A percentile compares a stretch with the other conserved stretches of the same genome.
Conservation (phyloP, 2,797 vertebrate species). For the Cephalopachus bancanus region DNA sequence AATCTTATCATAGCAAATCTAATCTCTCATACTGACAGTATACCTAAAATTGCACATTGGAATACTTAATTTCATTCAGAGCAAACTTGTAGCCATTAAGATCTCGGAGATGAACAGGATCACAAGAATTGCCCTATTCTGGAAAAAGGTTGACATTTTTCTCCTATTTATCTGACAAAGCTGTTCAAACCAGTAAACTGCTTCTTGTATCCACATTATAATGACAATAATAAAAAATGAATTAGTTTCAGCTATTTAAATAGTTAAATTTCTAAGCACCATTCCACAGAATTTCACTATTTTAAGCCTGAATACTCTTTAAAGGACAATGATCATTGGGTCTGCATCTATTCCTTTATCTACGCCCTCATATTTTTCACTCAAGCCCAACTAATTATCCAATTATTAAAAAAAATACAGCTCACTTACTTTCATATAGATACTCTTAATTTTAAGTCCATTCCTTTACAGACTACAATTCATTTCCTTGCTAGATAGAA, state of each 20-base stretch:
- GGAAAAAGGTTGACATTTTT: neutral
- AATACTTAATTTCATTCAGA: neutral
- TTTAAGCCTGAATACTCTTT: neutral
- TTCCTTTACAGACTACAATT: neutral
- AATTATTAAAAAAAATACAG: neutral
- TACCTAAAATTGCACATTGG: neutral
- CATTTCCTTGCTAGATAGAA: neutral
- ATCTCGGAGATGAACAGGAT: neutral
- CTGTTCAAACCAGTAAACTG: neutral
- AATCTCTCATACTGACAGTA: neutral
- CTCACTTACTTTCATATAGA: neutral
- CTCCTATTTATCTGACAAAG: neutral
- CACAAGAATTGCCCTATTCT: neutral
- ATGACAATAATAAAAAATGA: neutral
- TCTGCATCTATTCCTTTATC: neutral
- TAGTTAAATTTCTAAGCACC: slow-evolving; percentile 27
- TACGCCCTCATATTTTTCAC: neutral
- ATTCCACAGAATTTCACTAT: neutral
- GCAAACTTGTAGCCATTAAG: neutral
- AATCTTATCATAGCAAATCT: neutral
- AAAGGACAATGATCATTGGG: neutral
- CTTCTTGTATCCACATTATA: neutral
- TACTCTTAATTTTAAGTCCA: neutral
- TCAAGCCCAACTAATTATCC: neutral
- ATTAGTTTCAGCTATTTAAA: neutral